These are phyloP conservation scores for Ctenopoma multispine DNA, from an alignment of 2,797 vertebrate species.

Conservation along the genomic window DNA sequence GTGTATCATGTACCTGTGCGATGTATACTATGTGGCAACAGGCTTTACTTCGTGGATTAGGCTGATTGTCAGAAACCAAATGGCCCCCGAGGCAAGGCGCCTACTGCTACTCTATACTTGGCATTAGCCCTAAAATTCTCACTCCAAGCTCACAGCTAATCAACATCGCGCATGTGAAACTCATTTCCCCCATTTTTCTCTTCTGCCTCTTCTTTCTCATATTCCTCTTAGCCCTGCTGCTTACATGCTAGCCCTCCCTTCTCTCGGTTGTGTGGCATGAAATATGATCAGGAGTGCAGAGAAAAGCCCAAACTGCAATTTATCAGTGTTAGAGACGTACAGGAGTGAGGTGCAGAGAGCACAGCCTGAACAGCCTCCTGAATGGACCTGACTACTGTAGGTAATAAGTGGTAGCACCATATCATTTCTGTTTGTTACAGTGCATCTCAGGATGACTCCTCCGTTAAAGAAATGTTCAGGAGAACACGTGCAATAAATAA, in stretches of 20 bases:
- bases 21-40: neutral
- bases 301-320: constrained; percentile 73
- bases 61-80: constrained; percentile 9
- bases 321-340: constrained; percentile 70
- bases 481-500: constrained; percentile 3
- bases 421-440: constrained; percentile 54
- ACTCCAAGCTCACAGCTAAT: constrained; percentile 10
- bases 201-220: constrained; percentile 7
- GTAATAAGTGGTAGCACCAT: constrained; percentile 53
- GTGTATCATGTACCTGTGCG: constrained; percentile 2
- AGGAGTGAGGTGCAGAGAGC: constrained; percentile 38
- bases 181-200: neutral
- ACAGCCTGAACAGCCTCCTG: constrained; percentile 45
- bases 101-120: constrained; percentile 7
- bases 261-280: constrained; percentile 50
- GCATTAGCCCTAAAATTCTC: constrained; percentile 9
- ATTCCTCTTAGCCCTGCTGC: constrained; percentile 24
- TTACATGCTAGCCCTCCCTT: constrained; percentile 15
- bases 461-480: constrained; percentile 37
- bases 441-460: constrained; percentile 43
- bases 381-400: constrained; percentile 38
- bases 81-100: neutral
- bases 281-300: constrained; percentile 67
- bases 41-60: constrained; percentile 5
- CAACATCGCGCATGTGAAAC: constrained; percentile 13